Percentiles rank a stretch among this genome's conserved stretches.
Conservation (phyloP, 2,888 invertebrate genomes). For the Nymphalis polychloros region DNA sequence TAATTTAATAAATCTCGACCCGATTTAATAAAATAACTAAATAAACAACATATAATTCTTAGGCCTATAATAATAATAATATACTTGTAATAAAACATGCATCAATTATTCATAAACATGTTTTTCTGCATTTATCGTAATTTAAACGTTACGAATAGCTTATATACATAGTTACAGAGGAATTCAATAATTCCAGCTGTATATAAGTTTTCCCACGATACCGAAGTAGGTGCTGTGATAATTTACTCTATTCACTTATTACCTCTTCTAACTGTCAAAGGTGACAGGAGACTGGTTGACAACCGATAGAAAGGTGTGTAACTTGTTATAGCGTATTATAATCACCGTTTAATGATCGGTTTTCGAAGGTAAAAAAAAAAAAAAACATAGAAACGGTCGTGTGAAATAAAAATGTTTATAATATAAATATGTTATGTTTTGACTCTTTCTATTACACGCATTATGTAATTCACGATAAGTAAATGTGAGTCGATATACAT, state of each 20-base stretch:
- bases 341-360: conserved; percentile 23
- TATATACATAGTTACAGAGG: conserved; percentile 26
- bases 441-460: conserved; percentile 19
- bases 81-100: neutral
- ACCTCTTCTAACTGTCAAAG: conserved; percentile 20
- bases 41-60: neutral
- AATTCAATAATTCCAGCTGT: conserved; percentile 30
- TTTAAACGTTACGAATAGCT: conserved; percentile 28
- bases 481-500: neutral
- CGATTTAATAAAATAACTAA: neutral
- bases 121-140: conserved; percentile 12
- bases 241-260: conserved; percentile 30
- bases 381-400: conserved; percentile 6
- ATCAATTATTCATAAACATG: neutral
- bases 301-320: conserved; percentile 28
- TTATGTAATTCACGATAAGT: conserved; percentile 19
- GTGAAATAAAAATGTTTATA: conserved; percentile 9
- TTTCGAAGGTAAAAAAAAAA: conserved; percentile 13
- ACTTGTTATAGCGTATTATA: conserved; percentile 18
- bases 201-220: conserved; percentile 36
- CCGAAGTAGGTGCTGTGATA: conserved; percentile 23
- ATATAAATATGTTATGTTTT: conserved; percentile 12
- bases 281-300: conserved; percentile 18
- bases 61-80: neutral
- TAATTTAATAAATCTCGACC: neutral